Evolutionary conservation across 1,140 invertebrate species (phyloP).

Genomic region (Eubasilissa regina): DNA sequence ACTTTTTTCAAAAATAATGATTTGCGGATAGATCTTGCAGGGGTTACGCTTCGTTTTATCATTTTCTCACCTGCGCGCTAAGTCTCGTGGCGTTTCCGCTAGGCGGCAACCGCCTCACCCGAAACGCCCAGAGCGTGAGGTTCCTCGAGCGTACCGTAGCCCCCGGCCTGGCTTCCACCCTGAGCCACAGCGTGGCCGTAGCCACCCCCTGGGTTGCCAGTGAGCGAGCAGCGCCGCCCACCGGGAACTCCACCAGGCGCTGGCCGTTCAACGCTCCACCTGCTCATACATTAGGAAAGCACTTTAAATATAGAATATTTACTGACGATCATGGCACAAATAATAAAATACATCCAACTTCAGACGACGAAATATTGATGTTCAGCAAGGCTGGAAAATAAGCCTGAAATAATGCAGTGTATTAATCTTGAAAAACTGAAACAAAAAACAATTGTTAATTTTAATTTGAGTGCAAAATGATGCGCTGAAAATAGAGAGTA

Average conservation of each 20-base stretch:
- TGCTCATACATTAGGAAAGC: constrained; percentile 63
- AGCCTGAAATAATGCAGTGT: no score
- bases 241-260: constrained; percentile 86
- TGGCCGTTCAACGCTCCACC: constrained; percentile 88
- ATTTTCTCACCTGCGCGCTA: constrained; percentile 72
- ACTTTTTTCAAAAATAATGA: no score
- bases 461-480: no score
- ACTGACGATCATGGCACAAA: neutral
- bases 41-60: no score
- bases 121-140: constrained; percentile 79
- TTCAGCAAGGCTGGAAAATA: no score
- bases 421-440: no score
- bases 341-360: no score
- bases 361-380: no score
- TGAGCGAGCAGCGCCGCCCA: constrained; percentile 75
- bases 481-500: no score
- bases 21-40: no score
- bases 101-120: constrained; percentile 66
- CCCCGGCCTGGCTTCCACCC: constrained; percentile 77
- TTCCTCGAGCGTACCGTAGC: constrained; percentile 70
- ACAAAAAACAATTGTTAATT: no score
- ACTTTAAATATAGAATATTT: neutral
- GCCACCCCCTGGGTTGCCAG: constrained; percentile 79
- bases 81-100: constrained; percentile 74
- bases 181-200: constrained; percentile 83